Evolutionary conservation across 2,797 vertebrate species (phyloP).

Genomic region (Cirrhinus mrigala): DNA sequence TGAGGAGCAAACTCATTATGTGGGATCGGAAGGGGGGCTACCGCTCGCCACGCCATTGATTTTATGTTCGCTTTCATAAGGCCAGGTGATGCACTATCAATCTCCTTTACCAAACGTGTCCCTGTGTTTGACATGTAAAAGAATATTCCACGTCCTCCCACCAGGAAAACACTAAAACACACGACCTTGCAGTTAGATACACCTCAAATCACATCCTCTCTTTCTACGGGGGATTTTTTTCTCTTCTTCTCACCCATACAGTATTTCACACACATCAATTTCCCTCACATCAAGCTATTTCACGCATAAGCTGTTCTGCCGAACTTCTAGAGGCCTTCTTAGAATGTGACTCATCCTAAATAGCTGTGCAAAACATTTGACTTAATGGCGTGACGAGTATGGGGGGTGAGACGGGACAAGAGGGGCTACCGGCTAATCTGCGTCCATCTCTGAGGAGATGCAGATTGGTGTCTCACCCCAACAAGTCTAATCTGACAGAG

Average conservation of each 20-base stretch:
- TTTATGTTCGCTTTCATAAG: slow-evolving; percentile 54
- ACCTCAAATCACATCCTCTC: slow-evolving; percentile 27
- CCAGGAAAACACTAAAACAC: slow-evolving; percentile 29
- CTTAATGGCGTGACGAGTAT: slow-evolving; percentile 4
- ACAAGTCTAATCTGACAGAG: slow-evolving; percentile 49
- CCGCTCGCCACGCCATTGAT: slow-evolving; percentile 50
- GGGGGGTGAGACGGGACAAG: neutral
- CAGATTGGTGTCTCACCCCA: slow-evolving; percentile 32
- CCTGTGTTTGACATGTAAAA: slow-evolving; percentile 41
- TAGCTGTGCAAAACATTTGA: slow-evolving; percentile 8
- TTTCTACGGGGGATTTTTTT: neutral
- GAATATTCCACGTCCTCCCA: slow-evolving; percentile 27
- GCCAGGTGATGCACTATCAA: slow-evolving; percentile 47
- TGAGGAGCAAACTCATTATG: slow-evolving; percentile 52
- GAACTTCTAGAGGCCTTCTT: slow-evolving; percentile 33
- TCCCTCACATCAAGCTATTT: slow-evolving; percentile 42
- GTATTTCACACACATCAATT: slow-evolving; percentile 40
- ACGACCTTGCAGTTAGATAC: slow-evolving; percentile 28
- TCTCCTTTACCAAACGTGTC: slow-evolving; percentile 40
- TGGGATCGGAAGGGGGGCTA: slow-evolving; percentile 37
- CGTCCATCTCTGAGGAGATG: slow-evolving; percentile 19
- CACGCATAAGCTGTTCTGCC: slow-evolving; percentile 37
- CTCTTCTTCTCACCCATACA: slow-evolving; percentile 19
- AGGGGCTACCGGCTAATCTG: neutral
- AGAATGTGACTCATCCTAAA: slow-evolving; percentile 38